Evolutionary conservation across 2,888 invertebrate genomes (phyloP).

Genomic region (Anodontia alba): DNA sequence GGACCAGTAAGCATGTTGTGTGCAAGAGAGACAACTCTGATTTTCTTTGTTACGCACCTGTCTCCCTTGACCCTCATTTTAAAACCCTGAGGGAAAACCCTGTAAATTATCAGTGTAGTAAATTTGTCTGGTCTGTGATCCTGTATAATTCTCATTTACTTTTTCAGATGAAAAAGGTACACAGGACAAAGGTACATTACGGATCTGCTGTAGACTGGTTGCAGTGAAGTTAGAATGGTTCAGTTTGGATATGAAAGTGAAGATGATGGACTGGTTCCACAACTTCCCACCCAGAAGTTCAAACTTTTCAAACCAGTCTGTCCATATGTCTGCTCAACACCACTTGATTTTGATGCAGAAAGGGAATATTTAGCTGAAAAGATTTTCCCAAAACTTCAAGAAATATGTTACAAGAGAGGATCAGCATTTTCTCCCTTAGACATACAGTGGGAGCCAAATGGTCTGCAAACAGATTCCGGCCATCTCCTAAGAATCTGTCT

Average conservation of each 20-base stretch:
- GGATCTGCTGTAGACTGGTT: neutral
- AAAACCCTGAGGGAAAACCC: too few relatives aligned
- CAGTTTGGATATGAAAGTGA: slow-evolving; percentile 48
- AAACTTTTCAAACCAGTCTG: slow-evolving; percentile 71
- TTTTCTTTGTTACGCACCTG: too few relatives aligned
- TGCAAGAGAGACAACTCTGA: too few relatives aligned
- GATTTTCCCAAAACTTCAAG: slow-evolving; percentile 78
- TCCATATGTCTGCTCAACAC: slow-evolving; percentile 78
- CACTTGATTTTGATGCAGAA: slow-evolving; percentile 74
- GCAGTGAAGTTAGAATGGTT: slow-evolving; percentile 26
- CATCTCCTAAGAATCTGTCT: slow-evolving; percentile 73
- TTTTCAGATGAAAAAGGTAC: neutral
- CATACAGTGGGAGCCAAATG: slow-evolving; percentile 75
- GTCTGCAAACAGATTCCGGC: slow-evolving; percentile 67
- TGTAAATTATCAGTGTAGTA: too few relatives aligned
- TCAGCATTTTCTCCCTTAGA: slow-evolving; percentile 80
- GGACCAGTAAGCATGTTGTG: too few relatives aligned
- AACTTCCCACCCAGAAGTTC: slow-evolving; percentile 60
- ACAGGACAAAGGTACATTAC: neutral
- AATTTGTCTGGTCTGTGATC: too few relatives aligned
- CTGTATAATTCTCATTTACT: too few relatives aligned
- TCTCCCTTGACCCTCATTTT: too few relatives aligned
- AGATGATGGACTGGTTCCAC: slow-evolving; percentile 48
- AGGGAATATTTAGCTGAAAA: slow-evolving; percentile 67
- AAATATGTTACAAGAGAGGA: slow-evolving; percentile 73